These are phyloP conservation scores for Phrynocephalus vlangalii DNA, from an alignment of 2,797 vertebrate species.

Conservation along the genomic window DNA sequence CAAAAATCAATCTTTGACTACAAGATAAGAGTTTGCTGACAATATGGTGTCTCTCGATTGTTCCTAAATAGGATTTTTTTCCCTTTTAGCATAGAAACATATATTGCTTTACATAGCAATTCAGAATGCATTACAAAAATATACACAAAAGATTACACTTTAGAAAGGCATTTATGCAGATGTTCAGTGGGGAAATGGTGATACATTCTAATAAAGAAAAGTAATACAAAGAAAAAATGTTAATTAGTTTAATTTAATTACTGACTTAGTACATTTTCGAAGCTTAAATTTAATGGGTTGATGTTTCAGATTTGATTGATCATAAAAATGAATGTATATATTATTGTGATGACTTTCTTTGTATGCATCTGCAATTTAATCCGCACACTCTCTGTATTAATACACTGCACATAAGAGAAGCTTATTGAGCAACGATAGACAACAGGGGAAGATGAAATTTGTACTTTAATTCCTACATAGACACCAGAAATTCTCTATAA, in stretches of 20 bases:
- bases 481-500: not conserved
- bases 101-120: conserved; percentile 48
- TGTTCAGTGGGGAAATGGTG: conserved; percentile 57
- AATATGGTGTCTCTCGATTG: conserved; percentile 60
- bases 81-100: conserved; percentile 60
- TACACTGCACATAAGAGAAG: conserved; percentile 56
- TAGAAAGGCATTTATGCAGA: conserved; percentile 59
- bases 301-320: conserved; percentile 74
- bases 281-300: conserved; percentile 72
- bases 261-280: conserved; percentile 61
- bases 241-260: conserved; percentile 76
- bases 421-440: conserved; percentile 15
- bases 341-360: conserved; percentile 70
- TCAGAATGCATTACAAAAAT: conserved; percentile 55
- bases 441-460: not conserved
- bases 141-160: conserved; percentile 53
- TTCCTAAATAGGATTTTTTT: conserved; percentile 62
- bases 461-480: not conserved
- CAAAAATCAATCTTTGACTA: conserved; percentile 71
- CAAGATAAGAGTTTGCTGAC: conserved; percentile 58
- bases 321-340: conserved; percentile 70
- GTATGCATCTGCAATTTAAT: conserved; percentile 68
- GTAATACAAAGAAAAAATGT: conserved; percentile 67
- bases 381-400: conserved; percentile 62
- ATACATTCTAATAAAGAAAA: conserved; percentile 53